Conservation (phyloP, 2,888 invertebrate genomes). For the Bombylius major region DNA sequence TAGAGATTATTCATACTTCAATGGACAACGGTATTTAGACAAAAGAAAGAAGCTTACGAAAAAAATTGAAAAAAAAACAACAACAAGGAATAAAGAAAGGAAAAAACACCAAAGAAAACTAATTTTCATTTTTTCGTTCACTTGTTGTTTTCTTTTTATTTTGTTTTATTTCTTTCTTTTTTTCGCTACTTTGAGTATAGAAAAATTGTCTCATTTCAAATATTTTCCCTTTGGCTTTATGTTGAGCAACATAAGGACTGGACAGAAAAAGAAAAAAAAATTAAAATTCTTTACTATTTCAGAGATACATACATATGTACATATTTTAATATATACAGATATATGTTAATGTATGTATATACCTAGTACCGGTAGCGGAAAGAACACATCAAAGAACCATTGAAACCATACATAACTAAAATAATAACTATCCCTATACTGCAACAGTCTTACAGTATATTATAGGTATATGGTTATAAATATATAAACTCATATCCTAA, state of each 20-base stretch:
- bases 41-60: not conserved
- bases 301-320: no score
- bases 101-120: constrained; percentile 5
- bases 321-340: no score
- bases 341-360: not conserved
- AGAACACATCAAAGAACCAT: not conserved
- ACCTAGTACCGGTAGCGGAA: not conserved
- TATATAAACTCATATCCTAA: no score
- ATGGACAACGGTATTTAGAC: constrained; percentile 1
- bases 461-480: no score
- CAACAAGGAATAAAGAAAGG: not conserved
- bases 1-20: constrained; percentile 6
- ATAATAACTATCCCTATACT: not conserved
- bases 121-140: constrained; percentile 4
- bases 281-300: no score
- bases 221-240: not conserved
- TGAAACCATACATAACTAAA: not conserved
- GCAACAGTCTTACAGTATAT: not conserved
- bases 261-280: no score
- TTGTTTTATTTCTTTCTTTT: no score
- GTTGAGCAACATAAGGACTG: not conserved
- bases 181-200: constrained; percentile 1
- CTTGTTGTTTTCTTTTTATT: no score
- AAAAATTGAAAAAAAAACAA: not conserved
- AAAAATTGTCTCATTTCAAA: not conserved